phyloP scores from a whole-genome alignment of 2,113 vertebrate genomes.

The Gambusia holbrooki region DNA sequence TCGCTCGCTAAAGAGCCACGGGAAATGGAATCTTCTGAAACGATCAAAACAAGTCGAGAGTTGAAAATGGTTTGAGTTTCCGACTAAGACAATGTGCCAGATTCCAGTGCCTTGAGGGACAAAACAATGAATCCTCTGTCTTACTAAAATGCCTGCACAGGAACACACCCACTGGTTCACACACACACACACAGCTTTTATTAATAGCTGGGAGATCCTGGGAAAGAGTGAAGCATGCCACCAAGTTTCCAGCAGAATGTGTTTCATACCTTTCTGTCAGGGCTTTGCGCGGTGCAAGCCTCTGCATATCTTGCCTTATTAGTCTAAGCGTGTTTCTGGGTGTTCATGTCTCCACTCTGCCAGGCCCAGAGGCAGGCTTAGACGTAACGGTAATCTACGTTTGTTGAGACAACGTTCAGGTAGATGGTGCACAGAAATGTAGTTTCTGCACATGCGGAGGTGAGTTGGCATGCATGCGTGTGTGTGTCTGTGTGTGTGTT shows the following conservation, averaged over 20 bases:
- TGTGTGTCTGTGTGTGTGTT: conserved; percentile 33
- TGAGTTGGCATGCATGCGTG: background rate
- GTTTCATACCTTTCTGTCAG: conserved; percentile 71
- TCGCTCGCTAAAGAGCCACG: conserved; percentile 58
- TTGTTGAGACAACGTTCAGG: conserved; percentile 50
- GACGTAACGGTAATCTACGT: conserved; percentile 35
- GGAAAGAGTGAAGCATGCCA: conserved; percentile 45
- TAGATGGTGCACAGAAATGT: conserved; percentile 23
- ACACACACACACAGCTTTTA: conserved; percentile 35
- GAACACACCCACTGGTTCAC: conserved; percentile 36
- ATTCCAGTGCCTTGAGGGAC: conserved; percentile 78
- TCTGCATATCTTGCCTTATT: conserved; percentile 61
- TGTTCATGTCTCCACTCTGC: conserved; percentile 24
- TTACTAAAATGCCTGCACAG: conserved; percentile 43
- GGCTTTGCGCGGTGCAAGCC: conserved; percentile 64
- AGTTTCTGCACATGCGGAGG: conserved; percentile 18
- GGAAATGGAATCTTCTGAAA: conserved; percentile 74
- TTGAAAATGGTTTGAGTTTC: conserved; percentile 77
- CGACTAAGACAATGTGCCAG: conserved; percentile 76
- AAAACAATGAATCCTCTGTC: conserved; percentile 75
- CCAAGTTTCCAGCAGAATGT: conserved; percentile 59
- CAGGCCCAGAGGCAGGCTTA: conserved; percentile 41
- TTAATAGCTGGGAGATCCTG: conserved; percentile 54
- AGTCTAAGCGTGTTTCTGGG: conserved; percentile 10
- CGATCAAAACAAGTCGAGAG: conserved; percentile 77